A percentile compares a stretch with the other conserved stretches of the same genome.
These are phyloP conservation scores for Anguilla pacifica DNA, from an alignment of 2,797 vertebrate genomes.

Conservation along the genomic window DNA sequence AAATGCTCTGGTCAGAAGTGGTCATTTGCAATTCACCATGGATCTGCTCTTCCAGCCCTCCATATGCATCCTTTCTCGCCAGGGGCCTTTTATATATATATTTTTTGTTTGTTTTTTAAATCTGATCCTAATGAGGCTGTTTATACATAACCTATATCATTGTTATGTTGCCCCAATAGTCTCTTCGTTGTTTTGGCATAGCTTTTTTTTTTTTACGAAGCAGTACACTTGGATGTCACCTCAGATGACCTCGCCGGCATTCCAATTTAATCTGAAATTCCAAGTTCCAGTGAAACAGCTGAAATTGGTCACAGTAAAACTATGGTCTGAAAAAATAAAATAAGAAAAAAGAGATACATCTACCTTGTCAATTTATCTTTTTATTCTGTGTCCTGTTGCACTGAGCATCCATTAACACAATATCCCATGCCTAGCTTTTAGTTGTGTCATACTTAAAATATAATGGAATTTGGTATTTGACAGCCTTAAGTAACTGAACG, in stretches of 20 bases:
- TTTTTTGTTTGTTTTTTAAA: neutral
- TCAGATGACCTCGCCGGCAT: neutral
- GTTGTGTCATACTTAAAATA: neutral
- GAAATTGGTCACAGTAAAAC: neutral
- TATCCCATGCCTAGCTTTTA: neutral
- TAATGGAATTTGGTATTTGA: neutral
- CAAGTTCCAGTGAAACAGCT: neutral
- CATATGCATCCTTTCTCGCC: neutral
- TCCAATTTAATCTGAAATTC: neutral
- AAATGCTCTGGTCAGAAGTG: slow-evolving; percentile 61
- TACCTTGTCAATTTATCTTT: neutral
- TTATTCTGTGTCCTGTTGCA: neutral
- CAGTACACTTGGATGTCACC: neutral
- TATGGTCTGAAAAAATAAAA: neutral
- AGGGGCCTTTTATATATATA: neutral
- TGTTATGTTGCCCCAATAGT: neutral
- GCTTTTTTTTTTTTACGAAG: neutral
- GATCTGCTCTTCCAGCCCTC: slow-evolving; percentile 37
- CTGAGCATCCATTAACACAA: neutral
- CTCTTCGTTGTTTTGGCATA: too few relatives aligned
- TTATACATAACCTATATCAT: neutral
- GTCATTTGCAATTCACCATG: slow-evolving; percentile 49
- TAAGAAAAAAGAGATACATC: neutral
- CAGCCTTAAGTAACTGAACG: neutral
- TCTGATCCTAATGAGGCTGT: neutral